Percentiles rank a stretch among this genome's conserved stretches.
Conservation (phyloP, 2,888 invertebrate species). For the Notodonta dromedarius region DNA sequence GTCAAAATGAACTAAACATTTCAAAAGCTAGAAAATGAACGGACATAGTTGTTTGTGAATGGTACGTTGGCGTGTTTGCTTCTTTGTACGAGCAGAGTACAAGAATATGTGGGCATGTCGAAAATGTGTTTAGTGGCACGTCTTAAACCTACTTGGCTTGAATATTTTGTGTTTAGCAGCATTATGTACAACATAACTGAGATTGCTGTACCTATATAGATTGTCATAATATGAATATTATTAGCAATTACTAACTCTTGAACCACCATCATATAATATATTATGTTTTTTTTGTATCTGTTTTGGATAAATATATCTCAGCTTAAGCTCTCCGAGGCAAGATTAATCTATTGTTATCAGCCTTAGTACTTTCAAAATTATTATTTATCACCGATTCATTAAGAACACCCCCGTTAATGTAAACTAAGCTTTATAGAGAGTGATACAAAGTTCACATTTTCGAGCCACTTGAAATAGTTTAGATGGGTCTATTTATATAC, state of each 20-base stretch:
- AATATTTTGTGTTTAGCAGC: not conserved
- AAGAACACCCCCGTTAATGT: not conserved
- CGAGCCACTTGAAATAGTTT: slow-evolving; percentile 4
- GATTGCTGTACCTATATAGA: too few relatives aligned
- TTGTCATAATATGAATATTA: too few relatives aligned
- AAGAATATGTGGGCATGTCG: not conserved
- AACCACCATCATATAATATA: too few relatives aligned
- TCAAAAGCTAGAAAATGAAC: slow-evolving; percentile 1
- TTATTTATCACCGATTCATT: not conserved
- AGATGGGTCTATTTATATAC: slow-evolving; percentile 22
- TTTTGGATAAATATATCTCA: too few relatives aligned
- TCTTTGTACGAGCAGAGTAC: not conserved
- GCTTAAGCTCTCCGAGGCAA: too few relatives aligned
- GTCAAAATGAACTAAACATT: not conserved
- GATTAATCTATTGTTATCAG: too few relatives aligned
- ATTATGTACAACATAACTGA: too few relatives aligned
- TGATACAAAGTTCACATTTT: slow-evolving; percentile 6
- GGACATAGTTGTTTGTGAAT: slow-evolving; percentile 4
- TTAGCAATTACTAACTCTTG: too few relatives aligned
- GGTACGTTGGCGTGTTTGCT: not conserved
- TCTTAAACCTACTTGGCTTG: not conserved
- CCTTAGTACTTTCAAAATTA: not conserved
- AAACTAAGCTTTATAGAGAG: not conserved
- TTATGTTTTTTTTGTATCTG: too few relatives aligned
- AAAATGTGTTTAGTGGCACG: not conserved